These are phyloP conservation scores for Gymnosoma rotundatum DNA, from an alignment of 2,888 invertebrate genomes.

Conservation along the genomic window DNA sequence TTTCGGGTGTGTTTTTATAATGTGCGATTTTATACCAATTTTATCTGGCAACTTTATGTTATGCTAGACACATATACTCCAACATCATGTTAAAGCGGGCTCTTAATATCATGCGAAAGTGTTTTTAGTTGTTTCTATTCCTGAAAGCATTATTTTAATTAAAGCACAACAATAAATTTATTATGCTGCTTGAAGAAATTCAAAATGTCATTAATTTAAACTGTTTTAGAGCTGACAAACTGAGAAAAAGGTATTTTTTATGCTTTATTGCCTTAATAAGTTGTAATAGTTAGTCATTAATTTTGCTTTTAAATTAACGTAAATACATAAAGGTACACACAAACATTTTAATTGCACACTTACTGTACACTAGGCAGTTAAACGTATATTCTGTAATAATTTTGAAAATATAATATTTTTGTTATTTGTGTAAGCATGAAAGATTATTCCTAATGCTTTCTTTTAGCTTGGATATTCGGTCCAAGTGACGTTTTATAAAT, in stretches of 20 bases:
- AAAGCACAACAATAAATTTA: constrained; percentile 7
- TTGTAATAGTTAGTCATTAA: not conserved
- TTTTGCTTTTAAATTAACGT: not conserved
- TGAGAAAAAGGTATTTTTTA: not conserved
- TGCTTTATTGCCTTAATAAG: constrained; percentile 4
- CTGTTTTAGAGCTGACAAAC: not conserved
- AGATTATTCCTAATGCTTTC: no score
- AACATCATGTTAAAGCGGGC: constrained; percentile 15
- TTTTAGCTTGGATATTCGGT: no score
- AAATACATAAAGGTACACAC: no score
- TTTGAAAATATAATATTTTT: no score
- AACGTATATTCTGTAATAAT: no score
- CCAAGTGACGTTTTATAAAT: no score
- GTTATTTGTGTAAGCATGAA: no score
- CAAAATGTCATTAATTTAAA: not conserved
- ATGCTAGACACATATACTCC: not conserved
- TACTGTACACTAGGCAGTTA: no score
- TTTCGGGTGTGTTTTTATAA: no score
- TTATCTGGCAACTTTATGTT: not conserved
- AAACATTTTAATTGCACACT: no score
- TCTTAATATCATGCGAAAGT: constrained; percentile 28
- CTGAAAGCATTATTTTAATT: constrained; percentile 19
- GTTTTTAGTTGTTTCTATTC: not conserved
- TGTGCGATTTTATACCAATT: not conserved
- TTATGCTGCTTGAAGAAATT: not conserved